These are phyloP conservation scores for Miniopterus natalensis DNA, from an alignment of 2,113 vertebrate species.

Conservation along the genomic window DNA sequence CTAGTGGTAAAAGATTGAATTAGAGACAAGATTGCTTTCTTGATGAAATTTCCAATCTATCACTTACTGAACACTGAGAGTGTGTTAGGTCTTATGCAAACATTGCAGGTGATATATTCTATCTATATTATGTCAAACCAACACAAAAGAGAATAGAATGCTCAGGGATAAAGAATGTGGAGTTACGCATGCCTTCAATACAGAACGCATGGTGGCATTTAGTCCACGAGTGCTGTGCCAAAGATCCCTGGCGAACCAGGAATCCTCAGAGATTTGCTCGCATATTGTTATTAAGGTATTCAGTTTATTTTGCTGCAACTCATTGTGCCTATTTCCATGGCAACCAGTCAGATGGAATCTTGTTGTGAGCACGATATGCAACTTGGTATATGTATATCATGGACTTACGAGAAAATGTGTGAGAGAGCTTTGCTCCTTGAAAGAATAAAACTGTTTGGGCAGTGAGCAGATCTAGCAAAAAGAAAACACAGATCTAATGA, in stretches of 20 bases:
- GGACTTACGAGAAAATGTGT: background rate
- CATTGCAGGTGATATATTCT: background rate
- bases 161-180: background rate
- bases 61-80: background rate
- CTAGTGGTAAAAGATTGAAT: background rate
- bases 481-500: background rate
- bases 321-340: background rate
- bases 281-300: background rate
- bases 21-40: background rate
- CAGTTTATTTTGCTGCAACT: background rate
- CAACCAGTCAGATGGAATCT: background rate
- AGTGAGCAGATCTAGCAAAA: background rate
- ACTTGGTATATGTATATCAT: background rate
- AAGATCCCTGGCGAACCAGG: background rate
- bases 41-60: background rate
- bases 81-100: background rate
- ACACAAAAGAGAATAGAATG: background rate
- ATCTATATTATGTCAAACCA: background rate
- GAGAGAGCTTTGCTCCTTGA: constrained; percentile 15
- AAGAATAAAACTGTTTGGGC: background rate
- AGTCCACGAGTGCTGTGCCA: background rate
- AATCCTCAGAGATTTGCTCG: background rate
- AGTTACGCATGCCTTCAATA: background rate
- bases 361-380: background rate
- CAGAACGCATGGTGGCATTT: background rate